These are phyloP conservation scores for Teleogryllus oceanicus DNA, from an alignment of 2,888 invertebrate genomes.

Conservation along the genomic window DNA sequence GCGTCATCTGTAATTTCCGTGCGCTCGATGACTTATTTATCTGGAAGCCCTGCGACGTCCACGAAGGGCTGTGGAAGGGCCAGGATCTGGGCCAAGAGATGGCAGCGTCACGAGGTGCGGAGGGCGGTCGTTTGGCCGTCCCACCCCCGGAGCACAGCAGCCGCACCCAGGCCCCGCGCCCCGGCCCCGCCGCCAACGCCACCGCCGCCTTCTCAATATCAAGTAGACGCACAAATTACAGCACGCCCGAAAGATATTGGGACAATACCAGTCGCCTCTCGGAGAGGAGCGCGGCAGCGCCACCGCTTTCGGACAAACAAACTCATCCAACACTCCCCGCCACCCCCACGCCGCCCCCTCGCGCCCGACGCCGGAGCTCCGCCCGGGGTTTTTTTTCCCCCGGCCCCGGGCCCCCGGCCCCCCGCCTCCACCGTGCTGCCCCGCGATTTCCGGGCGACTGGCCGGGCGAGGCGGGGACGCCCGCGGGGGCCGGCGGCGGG, in stretches of 20 bases:
- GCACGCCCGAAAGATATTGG: slow-evolving; percentile 18
- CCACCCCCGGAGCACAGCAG: no score
- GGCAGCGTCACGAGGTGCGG: no score
- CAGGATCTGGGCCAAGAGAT: no score
- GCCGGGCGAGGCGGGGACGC: no score
- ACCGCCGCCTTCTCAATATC: neutral
- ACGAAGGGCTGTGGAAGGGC: no score
- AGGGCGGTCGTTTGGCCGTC: no score
- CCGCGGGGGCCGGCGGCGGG: no score
- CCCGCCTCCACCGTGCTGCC: neutral
- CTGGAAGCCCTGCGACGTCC: no score
- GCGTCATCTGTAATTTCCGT: no score
- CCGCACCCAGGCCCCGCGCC: no score
- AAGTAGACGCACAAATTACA: neutral
- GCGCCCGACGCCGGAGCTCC: neutral
- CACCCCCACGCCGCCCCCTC: neutral
- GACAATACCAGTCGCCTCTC: neutral
- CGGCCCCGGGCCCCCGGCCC: neutral
- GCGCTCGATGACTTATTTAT: no score
- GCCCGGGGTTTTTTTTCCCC: neutral
- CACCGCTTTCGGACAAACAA: neutral
- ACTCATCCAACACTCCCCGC: neutral
- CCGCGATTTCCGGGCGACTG: neutral
- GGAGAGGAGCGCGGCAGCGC: neutral
- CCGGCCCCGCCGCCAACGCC: no score